phyloP scores from a whole-genome alignment of 2,797 vertebrate genomes.

The Vireo griseus region DNA sequence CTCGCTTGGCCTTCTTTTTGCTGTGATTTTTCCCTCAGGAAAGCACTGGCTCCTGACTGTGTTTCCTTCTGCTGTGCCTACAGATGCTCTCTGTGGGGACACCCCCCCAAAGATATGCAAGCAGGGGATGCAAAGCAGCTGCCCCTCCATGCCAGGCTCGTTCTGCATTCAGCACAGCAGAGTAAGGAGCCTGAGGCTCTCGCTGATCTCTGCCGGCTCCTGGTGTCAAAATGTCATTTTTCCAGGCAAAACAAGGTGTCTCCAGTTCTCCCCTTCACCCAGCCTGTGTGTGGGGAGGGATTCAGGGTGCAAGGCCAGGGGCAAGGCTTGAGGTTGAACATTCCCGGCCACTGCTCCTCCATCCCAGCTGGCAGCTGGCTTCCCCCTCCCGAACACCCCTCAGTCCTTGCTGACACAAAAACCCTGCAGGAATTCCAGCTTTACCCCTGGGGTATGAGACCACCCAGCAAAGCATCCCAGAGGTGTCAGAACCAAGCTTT shows the following conservation, averaged over 20 bases:
- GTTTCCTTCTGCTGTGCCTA: not conserved
- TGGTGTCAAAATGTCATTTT: not conserved
- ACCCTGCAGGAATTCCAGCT: not conserved
- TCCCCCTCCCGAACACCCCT: not conserved
- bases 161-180: not conserved
- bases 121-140: not conserved
- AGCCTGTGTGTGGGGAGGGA: rapidly evolving
- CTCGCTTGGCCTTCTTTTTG: not conserved
- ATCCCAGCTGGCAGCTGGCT: rapidly evolving
- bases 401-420: not conserved
- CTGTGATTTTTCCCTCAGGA: not conserved
- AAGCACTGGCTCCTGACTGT: not conserved
- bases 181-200: not conserved
- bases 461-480: not conserved
- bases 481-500: not conserved
- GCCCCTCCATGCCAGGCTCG: not conserved
- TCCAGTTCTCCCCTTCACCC: not conserved
- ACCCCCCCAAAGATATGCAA: not conserved
- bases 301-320: not conserved
- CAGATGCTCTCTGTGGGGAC: not conserved
- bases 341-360: not conserved
- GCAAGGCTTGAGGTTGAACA: not conserved
- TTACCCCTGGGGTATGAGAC: not conserved
- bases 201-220: not conserved
- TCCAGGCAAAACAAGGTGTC: not conserved